Percentiles rank a stretch among this genome's conserved stretches.
These are phyloP conservation scores for Eupithecia pulchellata DNA, from an alignment of 2,888 invertebrate genomes.

Conservation along the genomic window DNA sequence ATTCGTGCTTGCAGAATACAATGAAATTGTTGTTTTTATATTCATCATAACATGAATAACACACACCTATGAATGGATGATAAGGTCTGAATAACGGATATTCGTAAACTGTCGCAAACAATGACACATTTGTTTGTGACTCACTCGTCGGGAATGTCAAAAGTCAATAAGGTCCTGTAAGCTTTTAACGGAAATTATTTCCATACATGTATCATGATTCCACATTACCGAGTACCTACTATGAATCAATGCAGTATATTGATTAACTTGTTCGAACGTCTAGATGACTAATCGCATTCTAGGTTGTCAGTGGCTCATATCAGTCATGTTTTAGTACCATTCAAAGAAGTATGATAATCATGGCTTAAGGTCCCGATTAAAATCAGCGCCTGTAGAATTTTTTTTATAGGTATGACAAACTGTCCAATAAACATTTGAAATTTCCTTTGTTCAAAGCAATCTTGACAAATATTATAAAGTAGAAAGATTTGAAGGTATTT, in stretches of 20 bases:
- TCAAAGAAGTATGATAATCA: constrained; percentile 37
- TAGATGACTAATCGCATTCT: constrained; percentile 44
- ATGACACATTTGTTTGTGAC: constrained; percentile 62
- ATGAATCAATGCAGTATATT: constrained; percentile 65
- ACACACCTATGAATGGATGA: constrained; percentile 53
- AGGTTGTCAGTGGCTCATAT: constrained; percentile 33
- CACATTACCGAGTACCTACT: constrained; percentile 51
- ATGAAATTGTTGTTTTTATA: constrained; percentile 55
- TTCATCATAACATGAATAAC: constrained; percentile 44
- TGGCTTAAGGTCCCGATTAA: too few species aligned
- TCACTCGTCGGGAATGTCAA: constrained; percentile 59
- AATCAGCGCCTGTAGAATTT: too few species aligned
- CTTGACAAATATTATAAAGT: too few species aligned
- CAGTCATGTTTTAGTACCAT: constrained; percentile 23
- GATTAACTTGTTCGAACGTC: constrained; percentile 49
- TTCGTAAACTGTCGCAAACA: constrained; percentile 49
- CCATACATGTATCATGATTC: constrained; percentile 70
- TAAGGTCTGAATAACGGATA: constrained; percentile 60
- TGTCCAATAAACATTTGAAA: too few species aligned
- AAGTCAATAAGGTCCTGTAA: constrained; percentile 60
- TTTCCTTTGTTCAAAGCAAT: too few species aligned
- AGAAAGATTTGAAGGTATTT: too few species aligned
- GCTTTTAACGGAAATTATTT: constrained; percentile 67
- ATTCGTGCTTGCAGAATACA: constrained; percentile 50
- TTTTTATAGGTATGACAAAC: too few species aligned